Conservation (phyloP, 2,113 vertebrate genomes). For the Tyto alba region DNA sequence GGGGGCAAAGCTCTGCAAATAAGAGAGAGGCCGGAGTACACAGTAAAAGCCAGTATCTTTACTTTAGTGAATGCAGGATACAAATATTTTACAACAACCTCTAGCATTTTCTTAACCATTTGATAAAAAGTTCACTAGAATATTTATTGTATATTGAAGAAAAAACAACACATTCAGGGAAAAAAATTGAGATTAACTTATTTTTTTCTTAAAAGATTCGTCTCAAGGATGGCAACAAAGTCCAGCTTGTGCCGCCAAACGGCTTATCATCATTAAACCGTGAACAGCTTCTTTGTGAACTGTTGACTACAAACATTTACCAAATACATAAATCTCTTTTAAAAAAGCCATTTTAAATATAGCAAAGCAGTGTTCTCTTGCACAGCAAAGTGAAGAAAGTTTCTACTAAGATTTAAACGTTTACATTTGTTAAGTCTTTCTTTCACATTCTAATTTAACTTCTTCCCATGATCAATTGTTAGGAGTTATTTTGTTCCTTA, state of each 20-base stretch:
- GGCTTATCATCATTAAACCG: constrained; percentile 86
- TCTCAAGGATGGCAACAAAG: constrained; percentile 99
- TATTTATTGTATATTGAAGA: constrained; percentile 98
- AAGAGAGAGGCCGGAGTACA: constrained; percentile 84
- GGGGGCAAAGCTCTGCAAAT: constrained; percentile 22
- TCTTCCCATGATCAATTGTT: constrained; percentile 63
- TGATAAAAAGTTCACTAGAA: constrained; percentile 99
- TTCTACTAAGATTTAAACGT: constrained; percentile 83
- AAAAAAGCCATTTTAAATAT: constrained; percentile 94
- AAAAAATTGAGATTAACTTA: constrained; percentile 93
- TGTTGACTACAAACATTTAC: constrained; percentile 98
- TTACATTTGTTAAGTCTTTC: constrained; percentile 79
- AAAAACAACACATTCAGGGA: constrained; percentile 97
- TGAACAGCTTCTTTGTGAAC: constrained; percentile 94
- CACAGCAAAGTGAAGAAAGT: constrained; percentile 94
- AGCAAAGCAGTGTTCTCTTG: constrained; percentile 96
- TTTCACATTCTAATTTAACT: constrained; percentile 89
- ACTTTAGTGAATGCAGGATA: constrained; percentile 97
- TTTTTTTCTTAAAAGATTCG: constrained; percentile 88
- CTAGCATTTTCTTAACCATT: constrained; percentile 96
- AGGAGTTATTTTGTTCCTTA: constrained; percentile 78
- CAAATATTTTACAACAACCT: constrained; percentile 99
- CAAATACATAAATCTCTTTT: constrained; percentile 95
- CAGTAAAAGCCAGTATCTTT: constrained; percentile 98
- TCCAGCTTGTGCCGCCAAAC: constrained; percentile 99